phyloP scores from a whole-genome alignment of 1,140 invertebrate species.

The Sinella curviseta region DNA sequence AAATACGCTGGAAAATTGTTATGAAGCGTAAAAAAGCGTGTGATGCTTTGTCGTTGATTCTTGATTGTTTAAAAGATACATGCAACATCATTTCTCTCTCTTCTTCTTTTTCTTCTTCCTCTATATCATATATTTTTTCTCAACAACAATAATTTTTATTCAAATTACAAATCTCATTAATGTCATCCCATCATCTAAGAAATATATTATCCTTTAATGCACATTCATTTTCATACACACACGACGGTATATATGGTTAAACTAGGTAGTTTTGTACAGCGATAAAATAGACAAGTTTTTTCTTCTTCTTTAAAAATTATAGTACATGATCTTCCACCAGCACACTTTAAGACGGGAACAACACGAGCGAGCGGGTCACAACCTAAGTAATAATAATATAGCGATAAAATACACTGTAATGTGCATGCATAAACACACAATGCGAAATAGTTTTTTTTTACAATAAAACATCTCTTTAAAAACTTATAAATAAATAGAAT shows the following conservation, averaged over 20 bases:
- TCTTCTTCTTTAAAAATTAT: too few relatives aligned
- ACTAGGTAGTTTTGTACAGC: neutral
- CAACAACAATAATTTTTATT: neutral
- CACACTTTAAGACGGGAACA: too few relatives aligned
- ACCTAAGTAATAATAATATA: too few relatives aligned
- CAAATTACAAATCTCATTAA: neutral
- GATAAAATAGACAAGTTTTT: neutral
- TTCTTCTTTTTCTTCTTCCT: neutral
- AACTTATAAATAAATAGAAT: too few relatives aligned
- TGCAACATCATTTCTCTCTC: neutral
- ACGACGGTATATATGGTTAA: too few relatives aligned
- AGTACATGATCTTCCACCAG: too few relatives aligned
- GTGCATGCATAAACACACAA: too few relatives aligned
- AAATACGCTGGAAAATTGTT: neutral
- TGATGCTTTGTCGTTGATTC: neutral
- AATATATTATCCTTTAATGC: too few relatives aligned
- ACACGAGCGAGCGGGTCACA: too few relatives aligned
- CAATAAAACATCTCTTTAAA: too few relatives aligned
- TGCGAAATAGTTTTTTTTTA: too few relatives aligned
- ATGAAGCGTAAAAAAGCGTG: neutral
- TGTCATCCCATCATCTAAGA: neutral
- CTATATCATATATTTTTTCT: neutral
- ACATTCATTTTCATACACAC: neutral
- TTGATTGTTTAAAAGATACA: neutral
- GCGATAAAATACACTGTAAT: too few relatives aligned